Base-by-base conservation (phyloP, 2,888 invertebrate species). In the Scotopteryx bipunctaria region DNA sequence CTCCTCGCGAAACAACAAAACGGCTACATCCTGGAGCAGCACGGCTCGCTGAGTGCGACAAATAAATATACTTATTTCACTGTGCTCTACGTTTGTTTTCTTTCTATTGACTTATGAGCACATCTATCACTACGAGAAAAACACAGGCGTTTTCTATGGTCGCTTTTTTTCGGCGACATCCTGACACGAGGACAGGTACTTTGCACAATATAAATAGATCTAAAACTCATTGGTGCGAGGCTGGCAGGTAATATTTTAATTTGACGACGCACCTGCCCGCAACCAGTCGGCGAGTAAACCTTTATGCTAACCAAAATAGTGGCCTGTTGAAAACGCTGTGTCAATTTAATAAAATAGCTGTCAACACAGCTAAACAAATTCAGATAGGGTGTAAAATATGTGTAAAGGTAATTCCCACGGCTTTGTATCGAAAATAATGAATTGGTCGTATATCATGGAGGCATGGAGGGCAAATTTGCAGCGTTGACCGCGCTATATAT, bases 361-460 rank as follows among this genome's bases (percentile, higher is more conserved):
- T 47, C 40, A 19, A 25, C 36, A 41, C 46, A 36, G 19, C 36
- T 32, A 37, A 35, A 40, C 25, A 42, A 42, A 42, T 42, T 32
- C 52, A 36, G 51, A 52, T 52, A 45, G 36, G 43, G 42, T 46
- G 45, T 52, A 23, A 52, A 23, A 41, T 52, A 46, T 52, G 35
- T 16, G 50, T 27, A 38, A 29, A 53, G 40, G 17, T 36, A 43
- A 15, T 51, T 51, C 38, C 40, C 32, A 37, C 36, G 42, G 55
- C 51, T 43, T 43, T 46, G 42, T 25, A 35, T 48, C 42, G 40
- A 29, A 46, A 32, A 48, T 60, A 47, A 58, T 52, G 53, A 46
- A 55, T 44, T 36, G 51, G 19, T 49, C 6, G 49, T 58, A 49
- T 52, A 52, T 50, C 31, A 43, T 17, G 35, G 27, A 6, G 45